Percentiles rank a stretch among this genome's conserved stretches.
These are phyloP conservation scores for Sitophilus oryzae DNA, from an alignment of 1,140 invertebrate genomes.

Conservation along the genomic window DNA sequence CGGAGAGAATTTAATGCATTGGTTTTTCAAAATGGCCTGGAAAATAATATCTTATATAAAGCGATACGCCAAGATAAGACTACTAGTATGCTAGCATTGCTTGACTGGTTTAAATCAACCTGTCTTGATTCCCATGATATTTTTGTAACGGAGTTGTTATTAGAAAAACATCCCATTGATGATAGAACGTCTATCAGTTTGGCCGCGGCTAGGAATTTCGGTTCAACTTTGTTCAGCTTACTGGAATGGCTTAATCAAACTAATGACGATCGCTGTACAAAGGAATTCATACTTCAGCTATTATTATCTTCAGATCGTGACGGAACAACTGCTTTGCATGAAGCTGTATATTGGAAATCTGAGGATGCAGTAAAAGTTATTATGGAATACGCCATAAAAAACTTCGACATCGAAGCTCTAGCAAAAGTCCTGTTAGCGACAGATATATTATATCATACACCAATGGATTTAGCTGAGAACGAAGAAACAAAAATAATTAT, in stretches of 20 bases:
- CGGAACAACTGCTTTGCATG: conserved; percentile 1
- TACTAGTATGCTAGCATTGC: neutral
- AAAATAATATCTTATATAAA: neutral
- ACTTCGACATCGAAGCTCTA: neutral
- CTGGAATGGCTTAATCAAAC: neutral
- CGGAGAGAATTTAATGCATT: neutral
- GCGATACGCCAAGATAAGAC: neutral
- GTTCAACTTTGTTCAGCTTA: too few species aligned
- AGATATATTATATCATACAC: neutral
- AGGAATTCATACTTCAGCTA: neutral
- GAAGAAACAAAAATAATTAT: neutral
- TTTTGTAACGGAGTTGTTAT: too few species aligned
- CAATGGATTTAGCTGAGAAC: neutral
- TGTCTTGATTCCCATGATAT: too few species aligned
- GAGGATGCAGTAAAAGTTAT: neutral
- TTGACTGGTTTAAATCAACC: neutral
- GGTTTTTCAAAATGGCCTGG: neutral
- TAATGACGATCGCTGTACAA: neutral
- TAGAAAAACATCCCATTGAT: too few species aligned
- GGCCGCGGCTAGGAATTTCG: neutral
- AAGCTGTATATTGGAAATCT: neutral
- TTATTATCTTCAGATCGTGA: neutral
- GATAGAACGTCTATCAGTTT: neutral
- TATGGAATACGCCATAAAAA: neutral
- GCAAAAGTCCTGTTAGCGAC: neutral